phyloP scores from a whole-genome alignment of 2,888 invertebrate genomes.

The Hemistola chrysoprasaria region DNA sequence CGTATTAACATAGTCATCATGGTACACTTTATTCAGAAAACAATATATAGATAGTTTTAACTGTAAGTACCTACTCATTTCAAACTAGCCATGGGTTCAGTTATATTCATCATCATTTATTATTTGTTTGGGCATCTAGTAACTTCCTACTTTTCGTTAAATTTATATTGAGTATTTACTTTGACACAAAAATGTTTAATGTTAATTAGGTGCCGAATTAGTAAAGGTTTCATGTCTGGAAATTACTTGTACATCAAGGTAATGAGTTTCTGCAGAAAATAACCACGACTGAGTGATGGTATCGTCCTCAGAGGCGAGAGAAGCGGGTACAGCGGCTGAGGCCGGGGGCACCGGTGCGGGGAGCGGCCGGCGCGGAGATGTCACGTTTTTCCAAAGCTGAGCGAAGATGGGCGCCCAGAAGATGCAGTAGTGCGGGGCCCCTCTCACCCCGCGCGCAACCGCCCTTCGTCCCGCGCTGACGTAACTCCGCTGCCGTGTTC shows the following conservation, averaged over 20 bases:
- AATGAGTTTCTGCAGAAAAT: constrained; percentile 54
- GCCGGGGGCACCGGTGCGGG: constrained; percentile 35
- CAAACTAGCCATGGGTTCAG: too few species aligned
- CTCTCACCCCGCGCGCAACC: constrained; percentile 37
- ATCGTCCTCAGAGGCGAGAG: constrained; percentile 34
- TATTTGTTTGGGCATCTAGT: too few species aligned
- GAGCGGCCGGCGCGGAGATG: constrained; percentile 55
- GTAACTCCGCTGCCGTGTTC: constrained; percentile 77
- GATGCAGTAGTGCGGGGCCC: constrained; percentile 76
- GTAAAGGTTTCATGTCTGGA: constrained; percentile 8
- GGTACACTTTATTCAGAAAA: too few species aligned
- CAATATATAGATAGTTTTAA: too few species aligned
- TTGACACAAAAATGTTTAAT: neutral
- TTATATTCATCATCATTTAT: too few species aligned
- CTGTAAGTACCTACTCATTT: too few species aligned
- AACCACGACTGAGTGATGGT: constrained; percentile 51
- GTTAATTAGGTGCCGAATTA: constrained; percentile 25
- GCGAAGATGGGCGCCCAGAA: constrained; percentile 69
- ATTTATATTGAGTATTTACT: too few species aligned
- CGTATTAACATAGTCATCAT: too few species aligned
- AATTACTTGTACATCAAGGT: constrained; percentile 39
- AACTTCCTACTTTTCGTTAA: too few species aligned
- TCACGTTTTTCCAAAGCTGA: constrained; percentile 68
- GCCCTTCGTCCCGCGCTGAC: constrained; percentile 70
- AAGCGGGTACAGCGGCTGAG: constrained; percentile 10